These are phyloP conservation scores for Ormyrus nitidulus DNA, from an alignment of 2,888 invertebrate species.

Conservation along the genomic window DNA sequence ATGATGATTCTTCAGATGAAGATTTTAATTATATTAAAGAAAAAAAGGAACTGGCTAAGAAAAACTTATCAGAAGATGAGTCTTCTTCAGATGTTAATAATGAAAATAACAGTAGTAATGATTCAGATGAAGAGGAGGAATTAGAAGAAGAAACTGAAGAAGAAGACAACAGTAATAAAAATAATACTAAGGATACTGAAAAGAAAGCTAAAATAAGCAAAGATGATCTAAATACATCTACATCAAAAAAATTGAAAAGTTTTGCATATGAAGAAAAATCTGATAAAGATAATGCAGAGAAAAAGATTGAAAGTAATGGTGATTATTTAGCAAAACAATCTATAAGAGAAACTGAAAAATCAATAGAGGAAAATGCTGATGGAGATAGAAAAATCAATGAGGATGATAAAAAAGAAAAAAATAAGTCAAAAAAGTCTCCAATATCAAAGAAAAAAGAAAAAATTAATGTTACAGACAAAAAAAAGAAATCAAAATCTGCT, in stretches of 20 bases:
- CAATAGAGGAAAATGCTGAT: conserved; percentile 55
- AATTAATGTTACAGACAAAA: conserved; percentile 69
- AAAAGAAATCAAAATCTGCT: conserved; percentile 58
- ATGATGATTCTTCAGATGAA: conserved; percentile 49
- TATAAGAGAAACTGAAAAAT: conserved; percentile 27
- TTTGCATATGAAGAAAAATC: conserved; percentile 32
- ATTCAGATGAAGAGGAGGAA: too few species aligned
- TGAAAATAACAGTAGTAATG: neutral
- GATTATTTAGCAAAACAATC: conserved; percentile 10
- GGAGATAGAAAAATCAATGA: neutral
- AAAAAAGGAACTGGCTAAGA: neutral
- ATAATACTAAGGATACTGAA: too few species aligned
- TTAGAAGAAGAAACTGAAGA: too few species aligned
- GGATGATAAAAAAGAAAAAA: conserved; percentile 10
- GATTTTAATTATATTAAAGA: conserved; percentile 13
- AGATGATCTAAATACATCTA: conserved; percentile 18
- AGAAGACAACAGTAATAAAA: too few species aligned
- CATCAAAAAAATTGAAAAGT: conserved; percentile 36
- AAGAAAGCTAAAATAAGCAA: neutral
- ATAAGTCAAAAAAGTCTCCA: conserved; percentile 56
- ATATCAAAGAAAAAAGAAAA: conserved; percentile 71
- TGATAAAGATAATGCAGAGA: neutral
- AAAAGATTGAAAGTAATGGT: conserved; percentile 12
- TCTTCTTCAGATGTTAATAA: conserved; percentile 13
- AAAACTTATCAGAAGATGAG: neutral